These are phyloP conservation scores for Malurus splendens DNA, from an alignment of 2,797 vertebrate genomes.

Conservation along the genomic window DNA sequence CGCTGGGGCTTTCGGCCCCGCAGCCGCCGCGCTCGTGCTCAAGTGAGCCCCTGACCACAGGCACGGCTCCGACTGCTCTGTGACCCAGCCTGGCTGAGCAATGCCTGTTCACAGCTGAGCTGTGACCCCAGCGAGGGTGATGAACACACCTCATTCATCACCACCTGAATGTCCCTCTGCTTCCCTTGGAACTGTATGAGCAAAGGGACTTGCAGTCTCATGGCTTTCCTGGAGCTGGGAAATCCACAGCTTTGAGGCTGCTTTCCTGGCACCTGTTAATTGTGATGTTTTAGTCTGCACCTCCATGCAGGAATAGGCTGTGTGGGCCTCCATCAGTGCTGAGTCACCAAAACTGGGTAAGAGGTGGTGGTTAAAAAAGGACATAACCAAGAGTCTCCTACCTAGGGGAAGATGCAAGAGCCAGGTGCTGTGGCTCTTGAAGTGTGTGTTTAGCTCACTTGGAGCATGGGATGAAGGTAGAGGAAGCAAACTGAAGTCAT, in stretches of 20 bases:
- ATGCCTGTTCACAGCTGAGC: not conserved
- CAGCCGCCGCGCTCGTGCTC: not conserved
- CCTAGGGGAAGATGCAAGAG: not conserved
- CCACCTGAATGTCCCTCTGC: not conserved
- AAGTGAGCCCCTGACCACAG: accelerated
- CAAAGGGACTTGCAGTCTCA: not conserved
- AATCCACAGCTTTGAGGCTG: not conserved
- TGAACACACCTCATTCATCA: accelerated
- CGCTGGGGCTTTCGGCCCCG: accelerated
- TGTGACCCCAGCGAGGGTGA: not conserved
- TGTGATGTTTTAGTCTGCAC: accelerated
- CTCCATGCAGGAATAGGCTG: not conserved
- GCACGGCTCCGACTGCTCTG: accelerated
- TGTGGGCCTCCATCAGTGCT: accelerated
- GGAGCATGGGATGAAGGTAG: not conserved
- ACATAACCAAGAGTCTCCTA: not conserved
- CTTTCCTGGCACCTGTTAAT: not conserved
- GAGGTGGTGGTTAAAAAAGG: not conserved
- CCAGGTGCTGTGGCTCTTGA: not conserved
- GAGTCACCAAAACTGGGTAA: not conserved
- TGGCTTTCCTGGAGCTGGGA: not conserved
- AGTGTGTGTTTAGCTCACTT: not conserved
- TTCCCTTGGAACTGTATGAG: not conserved
- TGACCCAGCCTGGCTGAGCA: not conserved
- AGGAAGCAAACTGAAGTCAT: not conserved